Evolutionary conservation across 2,113 vertebrate genomes (phyloP).

Genomic region (Saimiri boliviensis): DNA sequence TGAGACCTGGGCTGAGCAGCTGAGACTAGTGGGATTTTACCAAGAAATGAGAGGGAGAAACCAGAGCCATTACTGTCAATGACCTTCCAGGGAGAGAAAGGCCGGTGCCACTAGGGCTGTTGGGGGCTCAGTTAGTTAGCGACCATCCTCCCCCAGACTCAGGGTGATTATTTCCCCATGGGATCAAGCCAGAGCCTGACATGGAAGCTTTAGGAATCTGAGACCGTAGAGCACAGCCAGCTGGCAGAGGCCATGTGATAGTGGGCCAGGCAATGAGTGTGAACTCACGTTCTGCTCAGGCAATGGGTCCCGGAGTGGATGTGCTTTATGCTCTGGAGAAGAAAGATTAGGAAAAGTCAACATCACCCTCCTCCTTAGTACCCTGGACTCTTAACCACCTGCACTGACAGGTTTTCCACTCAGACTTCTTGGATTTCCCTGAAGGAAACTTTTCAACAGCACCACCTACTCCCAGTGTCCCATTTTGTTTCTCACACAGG

Average conservation of each 20-base stretch:
- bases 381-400: neutral
- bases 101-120: rapidly evolving
- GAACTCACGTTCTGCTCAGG: neutral
- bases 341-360: neutral
- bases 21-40: neutral
- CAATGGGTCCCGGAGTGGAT: neutral
- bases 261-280: neutral
- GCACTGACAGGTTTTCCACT: neutral
- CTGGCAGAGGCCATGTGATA: neutral
- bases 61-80: neutral
- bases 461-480: neutral
- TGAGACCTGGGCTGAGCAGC: neutral
- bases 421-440: neutral
- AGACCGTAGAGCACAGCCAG: neutral
- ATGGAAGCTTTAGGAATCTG: neutral
- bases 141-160: no score
- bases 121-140: neutral
- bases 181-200: neutral
- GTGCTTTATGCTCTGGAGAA: neutral
- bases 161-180: neutral
- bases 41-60: neutral
- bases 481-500: neutral
- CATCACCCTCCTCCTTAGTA: neutral
- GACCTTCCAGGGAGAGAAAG: neutral
- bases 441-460: neutral